Evolutionary conservation across 30 jellyfish, hydroid and myxozoan species (phyloP).

Genomic region (Haliclystus octoradiatus): DNA sequence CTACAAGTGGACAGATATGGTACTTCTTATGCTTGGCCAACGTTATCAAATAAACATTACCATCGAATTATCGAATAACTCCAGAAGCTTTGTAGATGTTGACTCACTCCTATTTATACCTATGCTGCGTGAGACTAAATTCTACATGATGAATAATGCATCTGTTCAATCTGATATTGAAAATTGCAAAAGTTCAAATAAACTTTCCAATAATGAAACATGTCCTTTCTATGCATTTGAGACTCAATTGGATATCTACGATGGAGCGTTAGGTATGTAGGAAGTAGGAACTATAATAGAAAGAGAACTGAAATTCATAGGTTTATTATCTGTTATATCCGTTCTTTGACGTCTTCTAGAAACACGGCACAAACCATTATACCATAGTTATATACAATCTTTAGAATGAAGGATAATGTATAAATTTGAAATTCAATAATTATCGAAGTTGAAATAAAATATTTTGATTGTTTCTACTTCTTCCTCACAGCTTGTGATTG

Average conservation of each 20-base stretch:
- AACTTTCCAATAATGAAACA: background rate
- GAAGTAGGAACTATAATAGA: too few relatives aligned
- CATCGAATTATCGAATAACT: constrained; percentile 7
- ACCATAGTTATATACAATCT: too few relatives aligned
- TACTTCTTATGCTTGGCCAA: background rate
- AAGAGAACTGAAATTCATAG: too few relatives aligned
- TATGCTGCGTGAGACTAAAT: constrained; percentile 10
- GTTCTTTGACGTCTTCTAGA: too few relatives aligned
- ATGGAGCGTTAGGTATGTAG: constrained; percentile 65
- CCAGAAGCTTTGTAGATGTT: constrained; percentile 23
- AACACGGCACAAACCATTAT: too few relatives aligned
- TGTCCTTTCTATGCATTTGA: constrained; percentile 43
- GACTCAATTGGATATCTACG: constrained; percentile 30
- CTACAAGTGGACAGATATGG: background rate
- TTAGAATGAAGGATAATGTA: too few relatives aligned
- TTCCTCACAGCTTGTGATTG: constrained; percentile 58
- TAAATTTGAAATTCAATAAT: too few relatives aligned
- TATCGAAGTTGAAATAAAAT: too few relatives aligned
- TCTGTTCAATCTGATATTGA: constrained; percentile 20
- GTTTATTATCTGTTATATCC: too few relatives aligned
- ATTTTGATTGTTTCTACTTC: too few relatives aligned
- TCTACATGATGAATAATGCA: constrained; percentile 15
- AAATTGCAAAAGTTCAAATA: constrained; percentile 34
- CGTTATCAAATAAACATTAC: constrained; percentile 26
- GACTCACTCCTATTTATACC: constrained; percentile 46